Percentiles rank a stretch among this genome's conserved stretches.
Conservation (phyloP, 2,797 vertebrate genomes). For the Myripristis jacobus region DNA sequence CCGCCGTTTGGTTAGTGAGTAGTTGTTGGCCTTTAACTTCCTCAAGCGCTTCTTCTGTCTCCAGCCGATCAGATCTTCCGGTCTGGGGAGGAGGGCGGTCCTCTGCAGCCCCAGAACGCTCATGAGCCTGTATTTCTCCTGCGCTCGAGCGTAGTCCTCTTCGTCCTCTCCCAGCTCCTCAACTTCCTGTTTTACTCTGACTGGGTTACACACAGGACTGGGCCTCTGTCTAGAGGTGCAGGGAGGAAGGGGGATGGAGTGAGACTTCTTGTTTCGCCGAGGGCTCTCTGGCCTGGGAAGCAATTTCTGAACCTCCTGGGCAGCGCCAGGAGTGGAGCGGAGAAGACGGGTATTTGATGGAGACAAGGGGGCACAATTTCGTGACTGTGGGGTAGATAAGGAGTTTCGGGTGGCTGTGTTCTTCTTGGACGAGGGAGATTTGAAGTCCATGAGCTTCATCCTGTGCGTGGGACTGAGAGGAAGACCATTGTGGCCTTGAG, state of each 20-base stretch:
- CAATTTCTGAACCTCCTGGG: constrained; percentile 76
- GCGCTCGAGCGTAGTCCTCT: constrained; percentile 80
- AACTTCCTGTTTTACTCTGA: constrained; percentile 81
- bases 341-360: constrained; percentile 77
- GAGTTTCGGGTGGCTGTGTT: constrained; percentile 49
- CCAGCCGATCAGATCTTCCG: constrained; percentile 86
- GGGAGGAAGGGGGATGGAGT: constrained; percentile 41
- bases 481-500: constrained; percentile 67
- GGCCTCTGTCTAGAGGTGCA: constrained; percentile 63
- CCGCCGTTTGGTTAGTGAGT: constrained; percentile 82
- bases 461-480: constrained; percentile 81
- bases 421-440: constrained; percentile 85
- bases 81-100: constrained; percentile 83
- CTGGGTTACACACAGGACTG: constrained; percentile 62
- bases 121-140: constrained; percentile 87
- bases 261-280: constrained; percentile 54
- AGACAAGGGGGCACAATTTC: constrained; percentile 65
- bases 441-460: constrained; percentile 89
- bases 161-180: constrained; percentile 81
- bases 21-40: constrained; percentile 86
- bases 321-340: constrained; percentile 81
- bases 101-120: constrained; percentile 85
- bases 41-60: constrained; percentile 86
- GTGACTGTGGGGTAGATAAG: constrained; percentile 51
- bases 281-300: constrained; percentile 75